Conservation (phyloP, 2,888 invertebrate genomes). For the Busseola fusca region DNA sequence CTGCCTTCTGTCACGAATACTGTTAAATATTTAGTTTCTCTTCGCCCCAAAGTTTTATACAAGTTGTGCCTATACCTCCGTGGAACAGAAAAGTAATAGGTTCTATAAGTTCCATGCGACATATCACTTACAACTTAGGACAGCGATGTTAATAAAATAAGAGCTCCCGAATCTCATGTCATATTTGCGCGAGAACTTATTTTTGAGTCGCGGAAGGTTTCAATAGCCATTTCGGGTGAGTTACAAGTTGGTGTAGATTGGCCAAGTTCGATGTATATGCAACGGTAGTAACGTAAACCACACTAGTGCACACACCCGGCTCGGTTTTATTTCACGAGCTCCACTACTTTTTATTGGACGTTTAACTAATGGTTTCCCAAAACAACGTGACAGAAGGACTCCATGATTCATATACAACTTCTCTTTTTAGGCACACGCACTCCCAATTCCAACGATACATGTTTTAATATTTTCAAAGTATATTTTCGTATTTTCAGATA, state of each 20-base stretch:
- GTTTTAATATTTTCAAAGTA: slow-evolving; percentile 56
- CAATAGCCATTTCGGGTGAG: slow-evolving; percentile 65
- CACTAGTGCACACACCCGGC: slow-evolving; percentile 67
- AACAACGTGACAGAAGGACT: slow-evolving; percentile 76
- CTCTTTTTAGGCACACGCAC: slow-evolving; percentile 62
- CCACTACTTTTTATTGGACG: slow-evolving; percentile 77
- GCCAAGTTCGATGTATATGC: slow-evolving; percentile 70
- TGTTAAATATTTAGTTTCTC: slow-evolving; percentile 56
- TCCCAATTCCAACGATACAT: slow-evolving; percentile 44
- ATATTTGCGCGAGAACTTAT: slow-evolving; percentile 61
- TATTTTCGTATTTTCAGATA: slow-evolving; percentile 44
- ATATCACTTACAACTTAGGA: slow-evolving; percentile 48
- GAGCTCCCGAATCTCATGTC: slow-evolving; percentile 56
- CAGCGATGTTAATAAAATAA: slow-evolving; percentile 50
- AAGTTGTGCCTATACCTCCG: slow-evolving; percentile 22
- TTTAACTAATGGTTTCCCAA: slow-evolving; percentile 80
- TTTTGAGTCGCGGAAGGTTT: slow-evolving; percentile 66
- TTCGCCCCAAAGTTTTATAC: slow-evolving; percentile 36
- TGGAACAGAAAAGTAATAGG: slow-evolving; percentile 30
- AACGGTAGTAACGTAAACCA: slow-evolving; percentile 72
- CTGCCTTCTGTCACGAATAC: slow-evolving; percentile 56
- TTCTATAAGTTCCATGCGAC: slow-evolving; percentile 32
- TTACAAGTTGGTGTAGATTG: slow-evolving; percentile 72
- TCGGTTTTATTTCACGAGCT: slow-evolving; percentile 73
- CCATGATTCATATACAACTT: slow-evolving; percentile 74